Evolutionary conservation across 2,888 invertebrate species (phyloP).

Genomic region (Cheilosia grossa): DNA sequence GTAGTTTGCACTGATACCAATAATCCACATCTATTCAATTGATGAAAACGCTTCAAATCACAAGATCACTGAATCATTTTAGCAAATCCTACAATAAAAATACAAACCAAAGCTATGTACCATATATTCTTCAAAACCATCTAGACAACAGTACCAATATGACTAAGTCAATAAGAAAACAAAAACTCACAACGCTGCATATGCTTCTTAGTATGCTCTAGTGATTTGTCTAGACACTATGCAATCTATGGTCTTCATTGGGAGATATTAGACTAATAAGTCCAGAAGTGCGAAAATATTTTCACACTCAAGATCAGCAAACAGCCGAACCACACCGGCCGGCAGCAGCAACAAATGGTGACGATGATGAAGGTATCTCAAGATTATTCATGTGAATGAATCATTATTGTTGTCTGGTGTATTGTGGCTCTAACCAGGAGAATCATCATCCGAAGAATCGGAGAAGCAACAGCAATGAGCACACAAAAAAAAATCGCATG

Average conservation of each 20-base stretch:
- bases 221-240: conserved; percentile 64
- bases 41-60: too few species aligned
- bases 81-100: conserved; percentile 17
- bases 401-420: conserved; percentile 56
- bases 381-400: conserved; percentile 68
- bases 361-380: conserved; percentile 66
- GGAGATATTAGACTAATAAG: conserved; percentile 52
- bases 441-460: conserved; percentile 43
- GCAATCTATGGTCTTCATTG: conserved; percentile 53
- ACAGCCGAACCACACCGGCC: conserved; percentile 17
- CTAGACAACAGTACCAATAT: too few species aligned
- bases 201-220: conserved; percentile 51
- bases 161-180: conserved; percentile 61
- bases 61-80: too few species aligned
- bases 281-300: conserved; percentile 56
- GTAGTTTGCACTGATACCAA: too few species aligned
- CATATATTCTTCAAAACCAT: conserved; percentile 33
- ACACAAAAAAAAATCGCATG: conserved; percentile 37
- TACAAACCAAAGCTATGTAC: conserved; percentile 39
- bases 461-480: conserved; percentile 2
- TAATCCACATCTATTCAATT: too few species aligned
- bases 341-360: conserved; percentile 29
- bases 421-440: conserved; percentile 49
- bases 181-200: conserved; percentile 26
- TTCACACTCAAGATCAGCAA: conserved; percentile 66